Evolutionary conservation across 2,113 vertebrate species (phyloP).

Genomic region (Fregetta grallaria): DNA sequence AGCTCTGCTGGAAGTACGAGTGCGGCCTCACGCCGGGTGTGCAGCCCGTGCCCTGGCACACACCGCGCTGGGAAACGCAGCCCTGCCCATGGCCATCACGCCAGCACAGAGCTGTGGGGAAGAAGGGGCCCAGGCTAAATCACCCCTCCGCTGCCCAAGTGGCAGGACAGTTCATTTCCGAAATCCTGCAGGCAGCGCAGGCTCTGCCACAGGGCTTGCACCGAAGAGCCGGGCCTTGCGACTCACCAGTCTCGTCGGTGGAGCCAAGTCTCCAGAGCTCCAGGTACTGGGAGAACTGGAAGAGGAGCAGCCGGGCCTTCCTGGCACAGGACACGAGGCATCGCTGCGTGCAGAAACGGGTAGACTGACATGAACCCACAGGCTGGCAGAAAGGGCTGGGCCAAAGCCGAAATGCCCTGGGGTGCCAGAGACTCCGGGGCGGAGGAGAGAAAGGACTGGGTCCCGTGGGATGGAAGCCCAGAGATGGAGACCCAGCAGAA

Average conservation of each 20-base stretch:
- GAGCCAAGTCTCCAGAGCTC: conserved; percentile 94
- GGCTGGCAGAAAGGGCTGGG: not conserved
- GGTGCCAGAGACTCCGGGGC: rapidly evolving
- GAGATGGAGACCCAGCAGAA: not conserved
- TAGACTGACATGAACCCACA: not conserved
- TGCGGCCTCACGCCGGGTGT: rapidly evolving
- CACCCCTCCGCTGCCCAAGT: not conserved
- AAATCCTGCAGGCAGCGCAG: rapidly evolving
- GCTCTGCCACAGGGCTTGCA: not conserved
- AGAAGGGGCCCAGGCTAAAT: not conserved
- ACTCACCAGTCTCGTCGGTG: conserved; percentile 79
- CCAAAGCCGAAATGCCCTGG: rapidly evolving
- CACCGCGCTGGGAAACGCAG: rapidly evolving
- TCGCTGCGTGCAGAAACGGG: conserved; percentile 69
- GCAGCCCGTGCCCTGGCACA: not conserved
- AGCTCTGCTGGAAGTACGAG: not conserved
- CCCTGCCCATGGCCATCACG: rapidly evolving
- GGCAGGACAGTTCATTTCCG: not conserved
- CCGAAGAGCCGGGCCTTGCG: rapidly evolving
- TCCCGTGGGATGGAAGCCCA: not conserved
- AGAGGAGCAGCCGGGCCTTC: conserved; percentile 86
- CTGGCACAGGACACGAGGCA: conserved; percentile 87
- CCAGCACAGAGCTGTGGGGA: not conserved
- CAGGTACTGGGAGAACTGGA: conserved; percentile 89
- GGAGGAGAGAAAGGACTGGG: not conserved